Percentiles rank a stretch among this genome's conserved stretches.
Evolutionary conservation across 2,888 invertebrate genomes (phyloP).

Genomic region (Drosophila diplacantha): DNA sequence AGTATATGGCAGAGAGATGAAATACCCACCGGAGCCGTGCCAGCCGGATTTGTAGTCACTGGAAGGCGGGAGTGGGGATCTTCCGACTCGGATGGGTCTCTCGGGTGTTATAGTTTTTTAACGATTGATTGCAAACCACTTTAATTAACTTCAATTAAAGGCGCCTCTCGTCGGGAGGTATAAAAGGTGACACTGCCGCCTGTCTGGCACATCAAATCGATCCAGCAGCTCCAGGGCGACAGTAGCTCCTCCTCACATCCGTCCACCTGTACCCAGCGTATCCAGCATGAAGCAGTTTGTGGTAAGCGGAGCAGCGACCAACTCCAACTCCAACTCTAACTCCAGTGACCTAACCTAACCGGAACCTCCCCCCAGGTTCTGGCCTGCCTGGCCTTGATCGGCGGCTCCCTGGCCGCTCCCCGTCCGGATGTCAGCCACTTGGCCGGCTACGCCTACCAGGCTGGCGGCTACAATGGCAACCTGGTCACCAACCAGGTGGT

Average conservation of each 20-base stretch:
- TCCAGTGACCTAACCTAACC: neutral
- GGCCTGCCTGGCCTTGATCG: conserved; percentile 58
- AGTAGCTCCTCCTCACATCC: conserved; percentile 29
- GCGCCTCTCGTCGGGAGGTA: conserved; percentile 33
- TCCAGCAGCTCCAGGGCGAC: conserved; percentile 52
- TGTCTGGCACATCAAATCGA: conserved; percentile 55
- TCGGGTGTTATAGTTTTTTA: conserved; percentile 57
- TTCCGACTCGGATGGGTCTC: conserved; percentile 15
- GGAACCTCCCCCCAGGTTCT: conserved; percentile 53
- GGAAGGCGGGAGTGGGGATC: conserved; percentile 2
- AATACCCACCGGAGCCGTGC: conserved; percentile 24
- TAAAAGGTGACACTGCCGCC: conserved; percentile 50
- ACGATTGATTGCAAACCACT: conserved; percentile 67
- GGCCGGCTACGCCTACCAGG: conserved; percentile 65
- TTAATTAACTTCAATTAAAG: conserved; percentile 75
- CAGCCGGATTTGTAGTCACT: conserved; percentile 58
- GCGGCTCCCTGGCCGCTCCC: conserved; percentile 49
- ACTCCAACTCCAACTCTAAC: rapidly evolving
- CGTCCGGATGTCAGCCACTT: conserved; percentile 73
- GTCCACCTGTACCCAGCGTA: neutral
- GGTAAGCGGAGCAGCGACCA: conserved; percentile 53
- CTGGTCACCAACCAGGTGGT: conserved; percentile 46
- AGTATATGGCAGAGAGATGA: conserved; percentile 2
- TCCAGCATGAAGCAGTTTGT: conserved; percentile 64
- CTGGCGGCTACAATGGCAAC: conserved; percentile 57